A percentile compares a stretch with the other conserved stretches of the same genome.
phyloP scores from a whole-genome alignment of 2,888 invertebrate genomes.

The Polydesmus complanatus region DNA sequence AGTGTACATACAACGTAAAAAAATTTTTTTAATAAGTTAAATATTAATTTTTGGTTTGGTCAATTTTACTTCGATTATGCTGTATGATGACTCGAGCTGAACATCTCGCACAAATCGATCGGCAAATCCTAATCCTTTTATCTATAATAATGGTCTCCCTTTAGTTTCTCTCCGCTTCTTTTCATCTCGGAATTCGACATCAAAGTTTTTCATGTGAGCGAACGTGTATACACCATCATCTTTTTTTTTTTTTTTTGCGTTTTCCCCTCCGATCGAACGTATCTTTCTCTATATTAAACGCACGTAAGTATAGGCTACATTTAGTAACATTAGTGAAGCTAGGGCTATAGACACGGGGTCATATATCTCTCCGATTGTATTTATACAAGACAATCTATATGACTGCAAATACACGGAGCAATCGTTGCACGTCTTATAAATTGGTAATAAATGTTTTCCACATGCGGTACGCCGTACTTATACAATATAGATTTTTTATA shows the following conservation, averaged over 20 bases:
- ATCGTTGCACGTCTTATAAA: neutral
- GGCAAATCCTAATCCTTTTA: neutral
- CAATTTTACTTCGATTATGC: too few relatives aligned
- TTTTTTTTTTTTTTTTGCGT: neutral
- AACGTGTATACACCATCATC: neutral
- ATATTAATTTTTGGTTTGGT: too few relatives aligned
- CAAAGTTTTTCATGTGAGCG: neutral
- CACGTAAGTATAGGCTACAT: neutral
- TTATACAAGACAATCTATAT: neutral
- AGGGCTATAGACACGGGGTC: neutral
- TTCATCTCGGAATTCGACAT: neutral
- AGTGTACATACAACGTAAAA: too few relatives aligned
- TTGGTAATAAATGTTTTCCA: neutral
- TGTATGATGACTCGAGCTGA: too few relatives aligned
- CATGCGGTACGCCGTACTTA: neutral
- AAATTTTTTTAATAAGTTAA: too few relatives aligned
- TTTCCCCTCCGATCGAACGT: too few relatives aligned
- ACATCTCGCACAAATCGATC: neutral
- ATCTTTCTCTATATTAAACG: neutral
- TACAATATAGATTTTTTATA: neutral
- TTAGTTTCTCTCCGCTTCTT: neutral
- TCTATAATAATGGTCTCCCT: neutral
- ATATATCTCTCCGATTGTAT: neutral
- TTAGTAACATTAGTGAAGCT: neutral
- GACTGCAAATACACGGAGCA: neutral